Base-by-base conservation (phyloP, 92 coral and sea anemone genomes). In the Palythoa heliodiscus region DNA sequence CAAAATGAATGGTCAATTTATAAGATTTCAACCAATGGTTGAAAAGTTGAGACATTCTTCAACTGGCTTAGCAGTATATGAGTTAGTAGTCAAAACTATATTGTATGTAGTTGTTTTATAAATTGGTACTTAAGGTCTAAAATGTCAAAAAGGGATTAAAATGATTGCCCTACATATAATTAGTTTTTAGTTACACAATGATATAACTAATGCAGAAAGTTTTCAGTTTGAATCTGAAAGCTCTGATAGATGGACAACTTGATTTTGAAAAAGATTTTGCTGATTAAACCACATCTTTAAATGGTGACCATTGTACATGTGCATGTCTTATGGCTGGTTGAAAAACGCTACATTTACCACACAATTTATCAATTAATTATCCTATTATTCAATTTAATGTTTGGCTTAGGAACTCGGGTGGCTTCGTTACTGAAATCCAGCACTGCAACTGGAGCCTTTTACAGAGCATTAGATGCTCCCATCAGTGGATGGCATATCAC, bases 401-500 rank as follows among this genome's bases (percentile, higher is more conserved):
- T 38, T 74, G 58, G 19, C 75, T n/a, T 75, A 96, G 98, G 98
- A 54, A 88, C 89, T 57, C 85, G 86, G 68, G 90, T 92, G 71
- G 97, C 94, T n/a, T 91, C 95, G 6, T 68, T 89, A 83, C 89
- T 97, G 23, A 97, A 95, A 81, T 94, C 97, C 72, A 92, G 98
- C 60, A 91, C 99, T 38, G 95, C 91, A 75, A 95, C 90, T 15
- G 98, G 95, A 50, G 92, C 92, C 19, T 97, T 97, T 67, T 69
- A 87, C 75, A 88, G 82, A 43, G 90, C 90, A 37, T 85, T 97
- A 17, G 81, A 88, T 1, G 91, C 91, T 52, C 99, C 97, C 43
- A 95, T 97, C 40, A 87, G 87, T 83, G 97, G 93, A 48, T 97
- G 99, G 99, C 98, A 97, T 67, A 93, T 97, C 78, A 89, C 95